Evolutionary conservation across 23 tunicate genomes (phyloP), one percentile per base, ranked within the genome.

Genomic region (Diplosoma virens): DNA sequence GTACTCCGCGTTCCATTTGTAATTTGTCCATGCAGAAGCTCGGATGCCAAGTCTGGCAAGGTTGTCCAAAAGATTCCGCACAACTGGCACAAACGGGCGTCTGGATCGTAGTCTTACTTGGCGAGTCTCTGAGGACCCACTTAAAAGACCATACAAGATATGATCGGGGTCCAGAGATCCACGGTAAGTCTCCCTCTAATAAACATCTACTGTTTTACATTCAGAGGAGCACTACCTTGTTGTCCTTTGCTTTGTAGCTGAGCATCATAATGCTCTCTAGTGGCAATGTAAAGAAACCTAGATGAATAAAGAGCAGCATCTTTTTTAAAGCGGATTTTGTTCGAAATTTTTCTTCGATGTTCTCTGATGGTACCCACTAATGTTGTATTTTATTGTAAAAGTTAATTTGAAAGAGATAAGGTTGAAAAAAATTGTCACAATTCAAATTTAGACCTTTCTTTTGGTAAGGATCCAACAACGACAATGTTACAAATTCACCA

Each of bases 401-500:
- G 52, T 68, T 35, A 34, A n/a, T 35, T 37, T 37, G 54, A 3
- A 33, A 37, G 35, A 72, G 23, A 27, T 35, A 72, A 72, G 48
- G 61, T 5, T 47, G 59, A 25, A 48, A 47, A 72, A 72, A 72
- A 9, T 72, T 72, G 78, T 47, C 78, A 24, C 35, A 24, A 9
- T 60, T 72, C 35, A 72, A 60, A 72, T 72, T 72, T 37, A 72
- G 61, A 24, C 61, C 78, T 29, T 33, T 23, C 3, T 72, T 72
- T 50, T 28, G 3, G 33, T 72, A 48, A 25, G 61, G 61, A 33
- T 72, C 61, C 33, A 72, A 24, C 33, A 72, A 48, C 21, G 61
- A 72, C 78, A 72, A 72, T 11, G 78, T 72, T 48, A 72, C 78
- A 50, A 24, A 29, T 29, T 72, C 78, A 25, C 60, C 61, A 48